Evolutionary conservation across 2,888 invertebrate species (phyloP), one percentile per base, ranked within the genome.

Genomic region (Elysia crispata): DNA sequence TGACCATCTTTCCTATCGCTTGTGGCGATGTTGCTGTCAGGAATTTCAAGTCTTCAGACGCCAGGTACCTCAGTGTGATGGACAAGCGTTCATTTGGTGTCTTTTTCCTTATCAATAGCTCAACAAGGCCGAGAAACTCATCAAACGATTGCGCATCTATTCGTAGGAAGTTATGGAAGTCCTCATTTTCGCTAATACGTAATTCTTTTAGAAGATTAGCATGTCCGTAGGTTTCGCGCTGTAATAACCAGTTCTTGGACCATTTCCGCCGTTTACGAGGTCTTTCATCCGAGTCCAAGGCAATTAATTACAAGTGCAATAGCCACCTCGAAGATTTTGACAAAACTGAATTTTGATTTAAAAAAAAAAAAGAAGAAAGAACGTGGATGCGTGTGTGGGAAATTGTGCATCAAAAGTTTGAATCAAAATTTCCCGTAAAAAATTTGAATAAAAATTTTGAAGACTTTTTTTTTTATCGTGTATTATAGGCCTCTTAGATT

Each of bases 361-460:
- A 54, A 13, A 15, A 20, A 54, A 54, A 15, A 15, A 15, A 15
- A 20, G 20, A 54, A 54, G 54, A 54, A 54, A 18, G 11, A 64
- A 64, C 13, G 64, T 11, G 25, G 25, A 64, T 64, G 23, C 64
- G 64, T 64, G 64, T 64, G 64, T 64, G 25, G 64, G 64, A 11
- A 64, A 64, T 64, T 23, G 64, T 18, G 64, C 18, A 64, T 64
- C 64, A 11, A 64, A 64, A 64, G 13, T 64, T 64, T 64, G 64
- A 64, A 64, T 54, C 54, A 54, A 54, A 15, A 54, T 54, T 54
- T 54, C 54, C 54, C 54, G 20, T 54, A 15, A 54, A 54, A 54
- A 54, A 54, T 54, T 54, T 54, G 13, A 20, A 54, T 15, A 15
- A 54, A 54, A 54, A 54, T 15, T 54, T 54, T 54, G n/a, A n/a